Conservation (phyloP, 1,140 invertebrate species). For the Heliconius hewitsoni region DNA sequence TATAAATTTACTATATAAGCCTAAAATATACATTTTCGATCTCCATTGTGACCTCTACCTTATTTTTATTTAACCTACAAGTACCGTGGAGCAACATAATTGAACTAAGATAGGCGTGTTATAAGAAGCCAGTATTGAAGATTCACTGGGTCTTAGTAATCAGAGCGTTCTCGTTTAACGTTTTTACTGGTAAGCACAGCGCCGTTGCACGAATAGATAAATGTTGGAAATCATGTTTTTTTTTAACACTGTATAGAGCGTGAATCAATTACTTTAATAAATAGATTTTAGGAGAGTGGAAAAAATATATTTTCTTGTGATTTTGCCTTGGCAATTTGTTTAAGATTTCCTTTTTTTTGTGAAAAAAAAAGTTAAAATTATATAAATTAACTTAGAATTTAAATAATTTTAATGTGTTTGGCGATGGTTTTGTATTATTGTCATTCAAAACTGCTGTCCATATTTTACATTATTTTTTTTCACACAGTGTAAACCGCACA, state of each 20-base stretch:
- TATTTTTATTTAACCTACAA: constrained; percentile 5
- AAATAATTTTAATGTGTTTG: too few relatives aligned
- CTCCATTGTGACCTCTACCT: neutral
- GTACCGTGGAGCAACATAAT: constrained; percentile 34
- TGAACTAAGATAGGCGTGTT: constrained; percentile 52
- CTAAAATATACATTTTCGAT: neutral
- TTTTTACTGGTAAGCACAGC: neutral
- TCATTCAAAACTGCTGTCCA: too few relatives aligned
- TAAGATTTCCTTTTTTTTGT: neutral
- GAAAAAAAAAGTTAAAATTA: too few relatives aligned
- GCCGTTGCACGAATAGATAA: neutral
- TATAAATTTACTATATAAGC: too few relatives aligned
- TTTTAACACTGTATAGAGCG: neutral
- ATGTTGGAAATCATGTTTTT: neutral
- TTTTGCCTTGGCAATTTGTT: neutral
- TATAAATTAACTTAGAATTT: too few relatives aligned
- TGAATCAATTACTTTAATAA: neutral
- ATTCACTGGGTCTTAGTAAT: constrained; percentile 4
- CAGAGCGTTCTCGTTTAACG: constrained; percentile 10
- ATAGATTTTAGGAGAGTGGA: neutral
- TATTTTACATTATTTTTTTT: too few relatives aligned
- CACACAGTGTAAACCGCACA: too few relatives aligned
- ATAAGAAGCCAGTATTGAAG: constrained; percentile 36
- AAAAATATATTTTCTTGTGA: neutral
- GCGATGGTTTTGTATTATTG: neutral